A percentile compares a stretch with the other conserved stretches of the same genome.
Conservation (phyloP, 1,140 invertebrate species). For the Pseudomyrmex dendroicus region DNA sequence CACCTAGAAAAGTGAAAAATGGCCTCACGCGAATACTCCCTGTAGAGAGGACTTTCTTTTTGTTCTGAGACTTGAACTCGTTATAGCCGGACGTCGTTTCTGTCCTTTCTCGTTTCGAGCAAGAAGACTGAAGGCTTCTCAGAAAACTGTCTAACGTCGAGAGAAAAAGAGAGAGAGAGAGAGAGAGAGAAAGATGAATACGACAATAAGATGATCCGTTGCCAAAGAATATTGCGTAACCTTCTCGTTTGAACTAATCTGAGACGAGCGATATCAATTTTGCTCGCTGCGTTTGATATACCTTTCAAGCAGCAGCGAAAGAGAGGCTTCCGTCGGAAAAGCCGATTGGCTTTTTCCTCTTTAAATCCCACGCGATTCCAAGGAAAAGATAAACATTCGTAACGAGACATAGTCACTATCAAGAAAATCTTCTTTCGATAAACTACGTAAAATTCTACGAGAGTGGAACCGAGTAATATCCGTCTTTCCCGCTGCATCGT, state of each 20-base stretch:
- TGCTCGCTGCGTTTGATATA: slow-evolving; percentile 3
- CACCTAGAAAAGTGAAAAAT: slow-evolving; percentile 26
- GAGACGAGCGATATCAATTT: slow-evolving; percentile 27
- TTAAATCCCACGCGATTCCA: not conserved
- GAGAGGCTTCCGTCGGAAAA: not conserved
- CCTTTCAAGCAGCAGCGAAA: not conserved
- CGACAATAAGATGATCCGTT: slow-evolving; percentile 27
- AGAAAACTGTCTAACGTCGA: not conserved
- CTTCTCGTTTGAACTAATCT: not conserved
- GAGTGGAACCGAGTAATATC: not conserved
- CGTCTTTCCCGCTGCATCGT: too few relatives aligned
- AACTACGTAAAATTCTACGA: not conserved
- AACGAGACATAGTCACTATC: not conserved
- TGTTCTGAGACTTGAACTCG: slow-evolving; percentile 22
- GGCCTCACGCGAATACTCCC: not conserved
- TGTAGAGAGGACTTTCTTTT: slow-evolving; percentile 21
- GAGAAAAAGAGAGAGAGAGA: not conserved
- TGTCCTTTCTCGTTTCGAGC: slow-evolving; percentile 2
- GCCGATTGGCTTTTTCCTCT: not conserved
- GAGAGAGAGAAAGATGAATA: too few relatives aligned
- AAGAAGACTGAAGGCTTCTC: not conserved
- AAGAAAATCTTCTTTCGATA: not conserved
- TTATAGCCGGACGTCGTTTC: slow-evolving; percentile 14
- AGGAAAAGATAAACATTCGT: not conserved
- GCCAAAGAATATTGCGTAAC: slow-evolving; percentile 24